phyloP scores from a whole-genome alignment of 2,113 vertebrate species.

The Mesembrinibis cayennensis region DNA sequence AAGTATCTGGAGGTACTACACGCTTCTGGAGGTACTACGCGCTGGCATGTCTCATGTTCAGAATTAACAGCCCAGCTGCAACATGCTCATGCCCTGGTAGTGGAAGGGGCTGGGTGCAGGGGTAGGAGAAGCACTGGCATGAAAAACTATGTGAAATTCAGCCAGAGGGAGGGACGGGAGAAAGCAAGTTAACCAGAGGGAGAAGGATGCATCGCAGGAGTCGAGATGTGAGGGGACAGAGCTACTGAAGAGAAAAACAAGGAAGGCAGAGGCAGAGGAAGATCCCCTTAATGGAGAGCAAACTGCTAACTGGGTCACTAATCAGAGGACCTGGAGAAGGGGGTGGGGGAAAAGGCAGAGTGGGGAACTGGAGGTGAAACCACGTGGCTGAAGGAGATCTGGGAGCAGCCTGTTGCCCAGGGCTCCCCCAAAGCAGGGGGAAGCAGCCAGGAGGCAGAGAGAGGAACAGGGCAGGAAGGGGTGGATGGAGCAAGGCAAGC shows the following conservation, averaged over 20 bases:
- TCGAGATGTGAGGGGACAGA: neutral
- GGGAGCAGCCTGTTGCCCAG: neutral
- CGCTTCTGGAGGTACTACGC: neutral
- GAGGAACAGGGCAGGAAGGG: neutral
- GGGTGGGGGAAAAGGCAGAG: neutral
- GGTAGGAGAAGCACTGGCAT: neutral
- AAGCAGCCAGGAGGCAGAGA: neutral
- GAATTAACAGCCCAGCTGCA: neutral
- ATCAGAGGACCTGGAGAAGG: neutral
- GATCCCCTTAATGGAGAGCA: neutral
- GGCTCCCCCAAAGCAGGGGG: neutral
- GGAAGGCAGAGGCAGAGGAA: neutral
- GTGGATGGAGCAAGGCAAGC: neutral
- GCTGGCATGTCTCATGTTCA: neutral
- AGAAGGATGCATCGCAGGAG: fast-evolving
- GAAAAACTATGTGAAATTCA: neutral
- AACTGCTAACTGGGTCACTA: neutral
- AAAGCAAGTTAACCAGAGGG: neutral
- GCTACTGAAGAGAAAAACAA: neutral
- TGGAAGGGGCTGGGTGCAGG: neutral
- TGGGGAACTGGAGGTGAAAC: neutral
- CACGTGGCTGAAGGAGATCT: neutral
- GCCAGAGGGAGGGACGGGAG: neutral
- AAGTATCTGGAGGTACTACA: neutral
- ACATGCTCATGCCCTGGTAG: neutral